These are phyloP conservation scores for Scaptomyza caliginosa DNA, from an alignment of 2,888 invertebrate genomes.

Conservation along the genomic window DNA sequence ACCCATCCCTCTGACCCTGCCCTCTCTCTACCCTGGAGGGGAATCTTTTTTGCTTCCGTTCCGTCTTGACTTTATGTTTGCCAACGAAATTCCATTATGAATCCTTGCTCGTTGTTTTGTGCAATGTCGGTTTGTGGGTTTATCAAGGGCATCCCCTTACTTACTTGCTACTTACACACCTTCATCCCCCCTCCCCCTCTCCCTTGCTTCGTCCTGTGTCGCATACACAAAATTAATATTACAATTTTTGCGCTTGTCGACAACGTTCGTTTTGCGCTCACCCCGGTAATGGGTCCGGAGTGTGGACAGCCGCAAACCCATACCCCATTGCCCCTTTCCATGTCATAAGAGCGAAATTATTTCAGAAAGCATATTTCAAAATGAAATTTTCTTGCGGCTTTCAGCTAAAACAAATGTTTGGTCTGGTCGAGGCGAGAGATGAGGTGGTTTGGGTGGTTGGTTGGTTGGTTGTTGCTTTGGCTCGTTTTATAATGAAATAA, in stretches of 20 bases:
- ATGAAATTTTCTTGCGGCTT: constrained; percentile 77
- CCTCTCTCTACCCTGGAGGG: background rate
- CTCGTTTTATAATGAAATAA: constrained; percentile 73
- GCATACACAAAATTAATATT: constrained; percentile 77
- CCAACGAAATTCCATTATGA: constrained; percentile 74
- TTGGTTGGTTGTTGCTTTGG: background rate
- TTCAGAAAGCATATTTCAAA: constrained; percentile 76
- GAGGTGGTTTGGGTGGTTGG: background rate
- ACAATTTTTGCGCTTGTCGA: constrained; percentile 65
- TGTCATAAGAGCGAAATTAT: constrained; percentile 73
- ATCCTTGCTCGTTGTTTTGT: constrained; percentile 75
- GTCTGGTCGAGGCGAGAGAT: constrained; percentile 34
- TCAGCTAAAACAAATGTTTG: constrained; percentile 75
- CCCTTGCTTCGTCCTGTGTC: constrained; percentile 2
- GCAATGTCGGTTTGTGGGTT: constrained; percentile 63
- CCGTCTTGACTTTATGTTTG: constrained; percentile 64
- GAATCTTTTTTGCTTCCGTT: constrained; percentile 55
- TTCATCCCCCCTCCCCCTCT: background rate
- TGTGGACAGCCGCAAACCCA: background rate
- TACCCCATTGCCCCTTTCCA: background rate
- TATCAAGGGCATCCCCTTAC: constrained; percentile 52
- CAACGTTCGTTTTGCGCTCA: constrained; percentile 36
- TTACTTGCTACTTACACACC: background rate
- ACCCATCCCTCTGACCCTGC: background rate
- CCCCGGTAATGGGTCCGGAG: constrained; percentile 33